Base-by-base conservation (phyloP, 2,797 vertebrate genomes). In the Capromys pilorides region DNA sequence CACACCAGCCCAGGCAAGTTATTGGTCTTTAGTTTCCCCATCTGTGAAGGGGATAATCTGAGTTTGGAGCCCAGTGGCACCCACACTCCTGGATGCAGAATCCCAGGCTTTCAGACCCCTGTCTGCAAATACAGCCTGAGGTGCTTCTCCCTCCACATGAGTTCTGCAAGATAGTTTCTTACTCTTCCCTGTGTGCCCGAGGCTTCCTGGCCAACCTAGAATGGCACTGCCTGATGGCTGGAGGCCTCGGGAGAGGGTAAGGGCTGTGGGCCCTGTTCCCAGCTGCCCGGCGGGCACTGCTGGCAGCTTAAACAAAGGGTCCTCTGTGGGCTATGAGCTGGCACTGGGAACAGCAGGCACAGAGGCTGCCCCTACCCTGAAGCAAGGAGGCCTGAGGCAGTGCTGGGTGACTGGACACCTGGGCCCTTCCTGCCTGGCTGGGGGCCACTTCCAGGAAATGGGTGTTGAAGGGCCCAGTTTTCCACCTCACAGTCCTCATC, bases 291-390 rank as follows among this genome's bases (percentile, higher is more conserved):
- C 36, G 97, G 98, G 98, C 88, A 95, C 94, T 97, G 97, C 95
- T 98, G 98, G 98, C 98, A 98, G 92, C 2, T 96, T 4, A 36
- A 98, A 98, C 98, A 98, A 98, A 98, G 97, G 95, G 5, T 95
- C 96, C 96, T 98, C 98, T 98, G 98, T 98, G 97, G 71, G 21
- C 95, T 94, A 80, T 80, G 80, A 82, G 97, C 90, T 97, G 96
- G 97, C 85, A 36, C 94, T 95, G 95, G 93, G 95, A 95, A 94
- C 81, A 91, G 97, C 95, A 93, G 95, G 96, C 94, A 82, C 97
- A 97, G 90, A 96, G 84, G n/a, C 94, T 57, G 62, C 62, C 78
- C 83, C 85, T 86, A 39, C 77, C 31, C 86, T n/a, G 3, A 90
- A 96, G 95, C 96, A 95, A 95, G 95, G 96, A 95, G 97, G 97